These are phyloP conservation scores for Amphimallon solstitiale DNA, from an alignment of 2,888 invertebrate species.

Conservation along the genomic window DNA sequence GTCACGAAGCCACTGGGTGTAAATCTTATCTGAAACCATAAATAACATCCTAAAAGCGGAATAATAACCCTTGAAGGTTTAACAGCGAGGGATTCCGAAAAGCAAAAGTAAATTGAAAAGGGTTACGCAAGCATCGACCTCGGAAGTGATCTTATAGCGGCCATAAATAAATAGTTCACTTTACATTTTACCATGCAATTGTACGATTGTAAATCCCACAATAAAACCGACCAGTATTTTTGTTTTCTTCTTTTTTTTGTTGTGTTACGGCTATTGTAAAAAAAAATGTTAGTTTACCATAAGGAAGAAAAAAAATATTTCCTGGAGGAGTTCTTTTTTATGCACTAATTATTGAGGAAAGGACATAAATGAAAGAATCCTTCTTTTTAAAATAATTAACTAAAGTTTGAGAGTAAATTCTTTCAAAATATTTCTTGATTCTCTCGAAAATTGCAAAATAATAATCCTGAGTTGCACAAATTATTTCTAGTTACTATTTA, in stretches of 20 bases:
- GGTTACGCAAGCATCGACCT: slow-evolving; percentile 52
- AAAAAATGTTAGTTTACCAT: background rate
- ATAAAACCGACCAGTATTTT: slow-evolving; percentile 22
- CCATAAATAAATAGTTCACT: slow-evolving; percentile 55
- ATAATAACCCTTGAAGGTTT: slow-evolving; percentile 43
- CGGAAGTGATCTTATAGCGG: slow-evolving; percentile 51
- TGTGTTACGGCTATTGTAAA: slow-evolving; percentile 6
- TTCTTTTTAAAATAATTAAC: too few relatives aligned
- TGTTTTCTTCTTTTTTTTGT: slow-evolving; percentile 1
- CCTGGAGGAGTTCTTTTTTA: too few relatives aligned
- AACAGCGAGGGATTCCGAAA: slow-evolving; percentile 46
- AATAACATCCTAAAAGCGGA: slow-evolving; percentile 45
- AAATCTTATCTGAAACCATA: slow-evolving; percentile 42
- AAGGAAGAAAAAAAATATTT: background rate
- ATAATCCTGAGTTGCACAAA: too few relatives aligned
- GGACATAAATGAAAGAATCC: too few relatives aligned
- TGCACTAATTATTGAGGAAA: too few relatives aligned
- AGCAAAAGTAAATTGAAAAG: slow-evolving; percentile 54
- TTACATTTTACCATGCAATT: slow-evolving; percentile 49
- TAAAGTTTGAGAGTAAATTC: too few relatives aligned
- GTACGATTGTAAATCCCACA: slow-evolving; percentile 35
- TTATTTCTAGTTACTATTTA: too few relatives aligned
- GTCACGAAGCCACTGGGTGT: slow-evolving; percentile 38
- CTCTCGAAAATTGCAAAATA: too few relatives aligned
- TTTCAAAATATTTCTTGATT: too few relatives aligned